Evolutionary conservation across 2,888 invertebrate species (phyloP), one percentile per base, ranked within the genome.

Genomic region (Agrochola circellaris): DNA sequence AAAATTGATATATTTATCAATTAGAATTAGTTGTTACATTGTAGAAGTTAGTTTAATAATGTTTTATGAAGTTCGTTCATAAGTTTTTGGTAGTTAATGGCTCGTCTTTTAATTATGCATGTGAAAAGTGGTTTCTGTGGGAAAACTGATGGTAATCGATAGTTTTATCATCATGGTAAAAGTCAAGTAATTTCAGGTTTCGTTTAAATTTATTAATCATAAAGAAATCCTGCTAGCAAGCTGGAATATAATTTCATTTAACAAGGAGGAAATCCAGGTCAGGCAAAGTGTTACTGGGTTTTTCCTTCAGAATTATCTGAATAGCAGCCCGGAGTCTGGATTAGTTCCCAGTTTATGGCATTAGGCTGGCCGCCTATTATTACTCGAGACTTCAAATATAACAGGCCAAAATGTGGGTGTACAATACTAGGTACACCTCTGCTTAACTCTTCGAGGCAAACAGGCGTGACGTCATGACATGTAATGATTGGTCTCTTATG

Each of bases 1-100:
- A 60, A 70, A 85, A 75, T 54, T 42, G 38, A 80, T 68, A 26
- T 67, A 38, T 82, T 74, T 79, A 77, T 77, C 64, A 65, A 77
- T 71, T 56, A 30, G n/a, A 77, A 77, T 79, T 62, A 76, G 60
- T 78, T 70, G 11, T 70, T 58, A 9, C 45, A 72, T 77, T 85
- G 56, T 69, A 13, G 15, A 13, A 54, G 9, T 56, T 54, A 67
- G 48, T 67, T 69, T 34, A 69, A 67, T 54, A 11, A 61, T 54
- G 9, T 62, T 65, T 77, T 66, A 72, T 72, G 54, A 51, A n/a
- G 62, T 71, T 67, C 65, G 66, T 69, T 30, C 48, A 73, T 70
- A 11, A 17, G 13, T 61, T 66, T 69, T 69, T 51, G 58, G 17
- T 42, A 17, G 34, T 71, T 75, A 54, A 79, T 64, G 13, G 20